Percentiles rank a stretch among this genome's conserved stretches.
Conservation (phyloP, 2,797 vertebrate genomes). For the Acipenser transmontanus region DNA sequence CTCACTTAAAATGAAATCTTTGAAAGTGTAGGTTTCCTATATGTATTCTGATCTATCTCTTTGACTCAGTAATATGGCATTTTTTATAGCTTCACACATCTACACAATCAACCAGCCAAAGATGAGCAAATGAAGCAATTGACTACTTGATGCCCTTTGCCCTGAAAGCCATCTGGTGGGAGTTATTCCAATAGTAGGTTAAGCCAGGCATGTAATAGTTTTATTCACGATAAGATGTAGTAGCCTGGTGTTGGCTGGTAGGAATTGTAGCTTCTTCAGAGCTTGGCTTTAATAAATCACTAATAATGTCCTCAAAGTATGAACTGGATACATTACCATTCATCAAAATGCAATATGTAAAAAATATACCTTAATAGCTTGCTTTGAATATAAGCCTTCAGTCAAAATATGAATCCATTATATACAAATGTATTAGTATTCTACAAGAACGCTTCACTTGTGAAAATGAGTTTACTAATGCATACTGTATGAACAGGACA, state of each 20-base stretch:
- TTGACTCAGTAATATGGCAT: background rate
- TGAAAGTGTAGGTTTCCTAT: slow-evolving; percentile 5
- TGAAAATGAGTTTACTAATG: too few relatives aligned
- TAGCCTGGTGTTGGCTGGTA: background rate
- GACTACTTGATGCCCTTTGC: slow-evolving; percentile 19
- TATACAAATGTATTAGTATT: too few relatives aligned
- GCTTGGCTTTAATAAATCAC: too few relatives aligned
- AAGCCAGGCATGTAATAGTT: slow-evolving; percentile 20
- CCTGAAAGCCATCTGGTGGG: slow-evolving; percentile 16
- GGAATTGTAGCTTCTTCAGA: too few relatives aligned
- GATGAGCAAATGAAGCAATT: slow-evolving; percentile 23
- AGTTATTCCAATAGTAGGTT: slow-evolving; percentile 18
- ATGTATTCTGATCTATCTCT: slow-evolving; percentile 9
- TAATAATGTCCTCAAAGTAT: too few relatives aligned
- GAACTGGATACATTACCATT: too few relatives aligned
- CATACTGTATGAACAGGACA: too few relatives aligned
- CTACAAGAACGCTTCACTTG: too few relatives aligned
- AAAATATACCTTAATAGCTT: too few relatives aligned
- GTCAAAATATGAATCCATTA: too few relatives aligned
- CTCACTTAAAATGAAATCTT: background rate
- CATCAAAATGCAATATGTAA: too few relatives aligned
- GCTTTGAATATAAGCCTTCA: too few relatives aligned
- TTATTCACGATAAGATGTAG: slow-evolving; percentile 2
- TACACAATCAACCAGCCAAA: slow-evolving; percentile 12
- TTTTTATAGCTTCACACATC: slow-evolving; percentile 3